A percentile compares a stretch with the other conserved stretches of the same genome.
These are phyloP conservation scores for Pinna nobilis DNA, from an alignment of 1,140 invertebrate genomes.

Conservation along the genomic window DNA sequence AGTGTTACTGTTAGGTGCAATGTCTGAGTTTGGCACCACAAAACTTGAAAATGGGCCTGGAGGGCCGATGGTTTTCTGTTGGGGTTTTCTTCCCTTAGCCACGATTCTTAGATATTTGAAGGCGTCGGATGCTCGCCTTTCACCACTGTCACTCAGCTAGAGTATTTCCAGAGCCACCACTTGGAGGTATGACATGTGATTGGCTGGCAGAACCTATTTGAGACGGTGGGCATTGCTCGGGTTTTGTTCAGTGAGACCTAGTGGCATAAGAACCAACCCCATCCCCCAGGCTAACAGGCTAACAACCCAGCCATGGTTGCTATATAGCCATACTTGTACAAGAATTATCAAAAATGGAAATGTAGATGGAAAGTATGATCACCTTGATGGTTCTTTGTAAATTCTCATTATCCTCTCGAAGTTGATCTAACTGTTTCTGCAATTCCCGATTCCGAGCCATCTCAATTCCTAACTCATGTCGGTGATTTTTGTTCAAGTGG, in stretches of 20 bases:
- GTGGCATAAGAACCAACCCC: too few relatives aligned
- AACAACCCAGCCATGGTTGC: not conserved
- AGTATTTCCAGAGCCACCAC: too few relatives aligned
- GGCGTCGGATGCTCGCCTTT: too few relatives aligned
- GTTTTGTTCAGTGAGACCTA: too few relatives aligned
- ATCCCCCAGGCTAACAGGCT: not conserved
- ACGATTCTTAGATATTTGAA: too few relatives aligned
- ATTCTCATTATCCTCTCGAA: conserved; percentile 55
- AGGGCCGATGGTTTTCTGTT: too few relatives aligned
- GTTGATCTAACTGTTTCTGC: conserved; percentile 57
- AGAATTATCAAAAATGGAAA: not conserved
- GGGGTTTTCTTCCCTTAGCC: too few relatives aligned
- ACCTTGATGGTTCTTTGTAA: conserved; percentile 63
- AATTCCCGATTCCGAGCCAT: conserved; percentile 62
- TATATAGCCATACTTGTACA: not conserved
- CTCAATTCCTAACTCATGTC: conserved; percentile 72
- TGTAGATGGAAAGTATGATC: not conserved
- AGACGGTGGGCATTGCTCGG: too few relatives aligned
- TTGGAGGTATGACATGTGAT: too few relatives aligned
- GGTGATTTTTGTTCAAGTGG: conserved; percentile 71
- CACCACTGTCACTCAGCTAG: too few relatives aligned
- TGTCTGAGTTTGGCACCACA: too few relatives aligned
- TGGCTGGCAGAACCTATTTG: not conserved
- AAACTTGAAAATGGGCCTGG: too few relatives aligned
- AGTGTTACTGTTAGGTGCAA: not conserved